Base-by-base conservation (phyloP, 2,797 vertebrate species). In the Chaetophractus vellerosus region DNA sequence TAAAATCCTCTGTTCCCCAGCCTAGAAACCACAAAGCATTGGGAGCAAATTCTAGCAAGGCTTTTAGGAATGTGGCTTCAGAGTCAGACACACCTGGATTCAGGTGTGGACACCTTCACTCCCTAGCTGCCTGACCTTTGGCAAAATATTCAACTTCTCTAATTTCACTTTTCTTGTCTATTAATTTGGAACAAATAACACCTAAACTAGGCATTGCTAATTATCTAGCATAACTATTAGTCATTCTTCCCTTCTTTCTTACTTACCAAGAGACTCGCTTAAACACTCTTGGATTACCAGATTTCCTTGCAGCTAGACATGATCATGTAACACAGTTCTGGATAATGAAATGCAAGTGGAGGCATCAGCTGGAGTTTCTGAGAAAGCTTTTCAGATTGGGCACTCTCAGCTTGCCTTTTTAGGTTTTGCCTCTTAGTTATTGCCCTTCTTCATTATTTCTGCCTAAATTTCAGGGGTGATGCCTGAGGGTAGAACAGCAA, bases 161-260 rank as follows among this genome's bases (percentile, higher is more conserved):
- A 85, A 87, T 72, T 93, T 95, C 21, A 36, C 28, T 96, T 86
- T 61, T 38, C 57, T 79, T 69, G 26, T 90, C 38, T 91, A 66
- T 91, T 72, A 85, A 48, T 90, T 93, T 90, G 71, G 33, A 94
- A 82, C 74, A 92, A 71, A 91, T 59, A 76, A 63, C 45, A 28
- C 33, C 26, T 59, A 75, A 93, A 33, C 21, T 38, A 74, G 69
- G 52, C 36, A 63, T 23, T 28, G 15, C 38, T 79, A 3, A 19
- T 88, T 41, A 84, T 5, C 16, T n/a, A 71, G 52, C 16, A 55
- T 55, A 55, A 16, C 38, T 76, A 69, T 26, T 18, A 85, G 19
- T 16, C 6, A 21, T 38, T 26, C 14, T 15, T 19, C 24, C 48
- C 66, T 84, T 93, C 55, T 63, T 80, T 74, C 45, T 91, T 72